Conservation (phyloP, 2,113 vertebrate genomes). For the Hippocampus zosterae region DNA sequence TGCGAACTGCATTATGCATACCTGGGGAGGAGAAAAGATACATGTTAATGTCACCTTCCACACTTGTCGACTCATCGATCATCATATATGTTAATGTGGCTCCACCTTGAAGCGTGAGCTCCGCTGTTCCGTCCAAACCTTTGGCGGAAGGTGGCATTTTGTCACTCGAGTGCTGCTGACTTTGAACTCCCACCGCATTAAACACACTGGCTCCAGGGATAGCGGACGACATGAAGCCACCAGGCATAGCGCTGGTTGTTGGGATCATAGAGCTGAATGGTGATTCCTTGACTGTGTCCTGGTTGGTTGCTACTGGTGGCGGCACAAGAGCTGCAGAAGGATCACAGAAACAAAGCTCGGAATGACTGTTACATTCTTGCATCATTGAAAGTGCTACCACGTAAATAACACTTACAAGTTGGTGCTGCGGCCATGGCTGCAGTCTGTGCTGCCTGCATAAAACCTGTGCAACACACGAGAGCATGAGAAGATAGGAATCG, state of each 20-base stretch:
- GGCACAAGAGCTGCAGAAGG: constrained; percentile 73
- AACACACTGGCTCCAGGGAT: constrained; percentile 82
- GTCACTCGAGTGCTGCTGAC: constrained; percentile 73
- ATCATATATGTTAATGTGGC: not conserved
- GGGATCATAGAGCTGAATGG: constrained; percentile 82
- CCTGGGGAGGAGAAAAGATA: constrained; percentile 59
- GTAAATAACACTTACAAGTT: constrained; percentile 74
- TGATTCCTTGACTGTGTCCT: constrained; percentile 85
- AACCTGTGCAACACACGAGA: constrained; percentile 71
- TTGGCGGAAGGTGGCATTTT: constrained; percentile 80
- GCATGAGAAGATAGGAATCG: not conserved
- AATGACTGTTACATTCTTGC: not conserved
- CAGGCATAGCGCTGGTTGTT: constrained; percentile 78
- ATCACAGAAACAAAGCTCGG: not conserved
- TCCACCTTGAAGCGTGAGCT: constrained; percentile 83
- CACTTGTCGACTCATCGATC: not conserved
- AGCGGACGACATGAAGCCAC: constrained; percentile 80
- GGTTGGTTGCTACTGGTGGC: constrained; percentile 76
- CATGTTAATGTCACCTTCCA: not conserved
- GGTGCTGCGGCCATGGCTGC: constrained; percentile 74
- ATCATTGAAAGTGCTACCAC: not conserved
- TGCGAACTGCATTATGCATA: constrained; percentile 83
- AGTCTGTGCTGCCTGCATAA: constrained; percentile 83
- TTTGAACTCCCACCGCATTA: constrained; percentile 76
- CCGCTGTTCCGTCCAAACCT: constrained; percentile 76